Conservation (phyloP, 2,797 vertebrate genomes). For the Microctenopoma steveboyesi region DNA sequence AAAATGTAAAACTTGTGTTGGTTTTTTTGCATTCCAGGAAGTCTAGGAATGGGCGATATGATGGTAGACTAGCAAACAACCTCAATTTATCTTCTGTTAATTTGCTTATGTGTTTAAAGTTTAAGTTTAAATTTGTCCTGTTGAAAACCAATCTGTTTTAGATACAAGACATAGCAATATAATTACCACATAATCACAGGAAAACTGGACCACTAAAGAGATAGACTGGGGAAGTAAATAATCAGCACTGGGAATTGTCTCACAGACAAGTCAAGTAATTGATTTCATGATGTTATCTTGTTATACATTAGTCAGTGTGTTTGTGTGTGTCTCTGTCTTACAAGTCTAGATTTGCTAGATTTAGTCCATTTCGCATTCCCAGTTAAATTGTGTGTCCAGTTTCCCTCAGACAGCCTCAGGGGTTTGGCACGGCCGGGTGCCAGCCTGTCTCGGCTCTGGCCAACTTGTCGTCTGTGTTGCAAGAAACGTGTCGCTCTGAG, state of each 20-base stretch:
- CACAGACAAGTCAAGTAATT: neutral
- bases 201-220: constrained; percentile 27
- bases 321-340: constrained; percentile 28
- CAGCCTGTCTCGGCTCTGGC: constrained; percentile 64
- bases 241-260: constrained; percentile 53
- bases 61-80: neutral
- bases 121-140: no score
- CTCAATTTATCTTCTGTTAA: neutral
- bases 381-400: constrained; percentile 66
- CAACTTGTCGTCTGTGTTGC: constrained; percentile 62
- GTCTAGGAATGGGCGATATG: neutral
- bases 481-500: constrained; percentile 56
- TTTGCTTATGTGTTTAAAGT: no score
- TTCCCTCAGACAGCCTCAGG: constrained; percentile 63
- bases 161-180: neutral
- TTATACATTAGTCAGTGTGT: constrained; percentile 57
- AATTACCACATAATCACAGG: neutral
- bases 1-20: no score
- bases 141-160: neutral
- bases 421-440: constrained; percentile 62
- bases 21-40: neutral
- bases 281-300: neutral
- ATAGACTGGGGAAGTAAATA: constrained; percentile 36
- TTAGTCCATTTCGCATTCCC: constrained; percentile 35
- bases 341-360: constrained; percentile 36